These are phyloP conservation scores for Daboia siamensis DNA, from an alignment of 2,113 vertebrate genomes.

Conservation along the genomic window DNA sequence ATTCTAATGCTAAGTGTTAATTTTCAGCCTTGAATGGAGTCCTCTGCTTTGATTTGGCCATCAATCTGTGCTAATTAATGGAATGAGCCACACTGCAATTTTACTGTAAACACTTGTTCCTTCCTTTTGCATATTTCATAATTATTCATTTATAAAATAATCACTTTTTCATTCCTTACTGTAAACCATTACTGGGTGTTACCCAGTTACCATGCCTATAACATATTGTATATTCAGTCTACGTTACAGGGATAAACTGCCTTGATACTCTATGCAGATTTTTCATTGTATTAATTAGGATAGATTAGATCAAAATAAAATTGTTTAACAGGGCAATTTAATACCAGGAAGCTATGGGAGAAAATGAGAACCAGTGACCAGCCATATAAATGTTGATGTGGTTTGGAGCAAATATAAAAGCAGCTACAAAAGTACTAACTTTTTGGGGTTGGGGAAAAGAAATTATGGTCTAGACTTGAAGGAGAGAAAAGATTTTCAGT, in stretches of 20 bases:
- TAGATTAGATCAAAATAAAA: conserved; percentile 1
- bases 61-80: conserved; percentile 37
- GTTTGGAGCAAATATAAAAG: not conserved
- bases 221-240: not conserved
- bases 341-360: not conserved
- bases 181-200: conserved; percentile 35
- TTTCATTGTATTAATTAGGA: not conserved
- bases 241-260: conserved; percentile 20
- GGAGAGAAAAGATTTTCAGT: not conserved
- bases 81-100: conserved; percentile 31
- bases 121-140: conserved; percentile 45
- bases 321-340: not conserved
- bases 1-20: conserved; percentile 30
- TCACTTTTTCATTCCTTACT: not conserved
- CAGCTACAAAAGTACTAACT: not conserved
- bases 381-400: not conserved
- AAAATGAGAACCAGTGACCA: not conserved
- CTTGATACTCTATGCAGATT: not conserved
- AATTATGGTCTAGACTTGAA: conserved; percentile 12
- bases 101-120: conserved; percentile 41
- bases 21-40: conserved; percentile 33
- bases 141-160: conserved; percentile 39
- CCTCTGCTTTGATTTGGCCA: conserved; percentile 27
- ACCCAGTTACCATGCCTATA: conserved; percentile 21
- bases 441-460: not conserved